A percentile compares a stretch with the other conserved stretches of the same genome.
Evolutionary conservation across 2,113 vertebrate species (phyloP).

Genomic region (Tympanuchus pallidicinctus): DNA sequence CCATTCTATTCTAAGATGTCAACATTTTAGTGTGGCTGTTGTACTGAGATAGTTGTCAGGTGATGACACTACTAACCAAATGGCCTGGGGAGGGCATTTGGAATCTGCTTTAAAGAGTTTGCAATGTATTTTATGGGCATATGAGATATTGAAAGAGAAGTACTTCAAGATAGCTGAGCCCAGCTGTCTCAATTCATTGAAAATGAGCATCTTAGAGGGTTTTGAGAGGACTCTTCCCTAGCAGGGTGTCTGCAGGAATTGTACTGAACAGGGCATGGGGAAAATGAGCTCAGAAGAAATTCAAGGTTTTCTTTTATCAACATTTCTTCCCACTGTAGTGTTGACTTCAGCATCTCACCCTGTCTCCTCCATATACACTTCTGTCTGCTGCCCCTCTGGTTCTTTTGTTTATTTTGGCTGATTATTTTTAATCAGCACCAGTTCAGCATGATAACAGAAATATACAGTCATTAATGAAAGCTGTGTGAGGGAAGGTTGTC

Average conservation of each 20-base stretch:
- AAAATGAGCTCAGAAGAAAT: neutral
- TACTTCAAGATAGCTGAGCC: neutral
- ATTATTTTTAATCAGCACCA: neutral
- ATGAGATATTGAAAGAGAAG: neutral
- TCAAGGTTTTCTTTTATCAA: neutral
- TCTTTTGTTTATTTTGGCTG: neutral
- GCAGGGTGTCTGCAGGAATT: neutral
- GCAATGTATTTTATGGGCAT: rapidly evolving
- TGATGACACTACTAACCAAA: neutral
- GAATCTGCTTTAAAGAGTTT: neutral
- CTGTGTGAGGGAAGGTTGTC: neutral
- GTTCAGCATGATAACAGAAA: neutral
- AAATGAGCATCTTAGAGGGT: neutral
- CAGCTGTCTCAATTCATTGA: neutral
- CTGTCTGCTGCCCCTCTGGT: neutral
- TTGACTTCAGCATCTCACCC: neutral
- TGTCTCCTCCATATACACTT: neutral
- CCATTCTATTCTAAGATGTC: neutral
- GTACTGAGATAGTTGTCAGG: neutral
- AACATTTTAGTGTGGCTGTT: neutral
- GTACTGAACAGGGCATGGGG: neutral
- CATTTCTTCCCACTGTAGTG: neutral
- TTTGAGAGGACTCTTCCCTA: neutral
- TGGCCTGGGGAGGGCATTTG: neutral
- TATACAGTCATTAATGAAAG: neutral